Evolutionary conservation across 2,113 vertebrate genomes (phyloP), one percentile per base, ranked within the genome.

Genomic region (Oreochromis tanganicae): DNA sequence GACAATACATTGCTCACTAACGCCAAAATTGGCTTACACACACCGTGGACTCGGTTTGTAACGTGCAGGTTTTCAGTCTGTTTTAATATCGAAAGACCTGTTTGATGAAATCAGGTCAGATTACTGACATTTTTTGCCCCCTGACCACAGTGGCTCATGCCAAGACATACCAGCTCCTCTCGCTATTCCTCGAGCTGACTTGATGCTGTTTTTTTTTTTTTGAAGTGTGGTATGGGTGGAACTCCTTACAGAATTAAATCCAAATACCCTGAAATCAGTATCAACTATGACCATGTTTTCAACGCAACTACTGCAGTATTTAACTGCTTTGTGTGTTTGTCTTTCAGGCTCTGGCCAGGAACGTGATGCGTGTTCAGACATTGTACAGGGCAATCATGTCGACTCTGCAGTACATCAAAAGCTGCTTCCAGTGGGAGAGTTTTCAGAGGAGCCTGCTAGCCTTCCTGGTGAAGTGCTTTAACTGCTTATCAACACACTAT

Each of bases 361-460:
- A 99, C 83, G 97, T 98, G 92, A 87, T 97, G 88, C 98, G 99
- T 0, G 98, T 99, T 90, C 97, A 97, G 93, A 97, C 96, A 85
- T 96, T 99, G 89, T 97, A 96, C 85, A 96, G 97, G 95, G 97
- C 97, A 3, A 88, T 99, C 90, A 97, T 95, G 96, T 97, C 97
- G 55, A 96, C 97, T 19, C 83, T 98, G 84, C 98, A 97, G 66
- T 99, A 98, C 94, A 97, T 99, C 90, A 98, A 97, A 92, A 99
- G 98, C 97, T 99, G 99, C 91, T 99, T 99, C 96, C 97, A 97
- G 93, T 99, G 99, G 99, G 98, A 99, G 93, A 99, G 97, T 79
- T 94, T 97, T 0, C 93, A 97, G 75, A 97, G 98, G 94, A 99
- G 98, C 87, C 73, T 98, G 88, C 83, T 96, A 61, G 98, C 98